Conservation (phyloP, 1,140 invertebrate species). For the Polypedilum vanderplanki region DNA sequence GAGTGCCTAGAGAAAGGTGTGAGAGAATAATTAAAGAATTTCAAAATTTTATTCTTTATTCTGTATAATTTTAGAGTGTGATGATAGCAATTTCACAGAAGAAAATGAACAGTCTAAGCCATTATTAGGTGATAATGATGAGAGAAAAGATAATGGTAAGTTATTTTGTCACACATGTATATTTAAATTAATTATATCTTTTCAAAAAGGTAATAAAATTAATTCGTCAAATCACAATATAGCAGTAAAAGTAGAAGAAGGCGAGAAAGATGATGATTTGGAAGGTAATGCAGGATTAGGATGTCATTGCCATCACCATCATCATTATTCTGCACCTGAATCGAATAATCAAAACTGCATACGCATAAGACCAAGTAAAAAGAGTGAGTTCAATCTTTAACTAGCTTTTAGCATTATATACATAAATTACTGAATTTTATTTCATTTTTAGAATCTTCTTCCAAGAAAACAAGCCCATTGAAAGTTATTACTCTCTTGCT, state of each 20-base stretch:
- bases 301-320: neutral
- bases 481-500: constrained; percentile 44
- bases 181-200: no score
- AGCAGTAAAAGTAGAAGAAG: constrained; percentile 36
- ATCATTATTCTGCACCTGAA: neutral
- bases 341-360: neutral
- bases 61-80: constrained; percentile 31
- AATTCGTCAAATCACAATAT: constrained; percentile 38
- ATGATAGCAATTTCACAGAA: constrained; percentile 39
- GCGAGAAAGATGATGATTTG: constrained; percentile 34
- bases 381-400: constrained; percentile 38
- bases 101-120: constrained; percentile 42
- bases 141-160: constrained; percentile 39
- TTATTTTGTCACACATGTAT: no score
- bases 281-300: constrained; percentile 31
- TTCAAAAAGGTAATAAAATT: no score
- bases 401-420: no score
- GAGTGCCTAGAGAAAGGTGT: constrained; percentile 43
- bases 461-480: constrained; percentile 43
- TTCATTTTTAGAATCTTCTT: constrained; percentile 42
- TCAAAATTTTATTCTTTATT: neutral
- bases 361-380: constrained; percentile 41
- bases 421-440: neutral
- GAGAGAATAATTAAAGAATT: neutral
- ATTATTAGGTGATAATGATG: constrained; percentile 33